phyloP scores from a whole-genome alignment of 1,140 invertebrate genomes.

The Oedothorax gibbosus region DNA sequence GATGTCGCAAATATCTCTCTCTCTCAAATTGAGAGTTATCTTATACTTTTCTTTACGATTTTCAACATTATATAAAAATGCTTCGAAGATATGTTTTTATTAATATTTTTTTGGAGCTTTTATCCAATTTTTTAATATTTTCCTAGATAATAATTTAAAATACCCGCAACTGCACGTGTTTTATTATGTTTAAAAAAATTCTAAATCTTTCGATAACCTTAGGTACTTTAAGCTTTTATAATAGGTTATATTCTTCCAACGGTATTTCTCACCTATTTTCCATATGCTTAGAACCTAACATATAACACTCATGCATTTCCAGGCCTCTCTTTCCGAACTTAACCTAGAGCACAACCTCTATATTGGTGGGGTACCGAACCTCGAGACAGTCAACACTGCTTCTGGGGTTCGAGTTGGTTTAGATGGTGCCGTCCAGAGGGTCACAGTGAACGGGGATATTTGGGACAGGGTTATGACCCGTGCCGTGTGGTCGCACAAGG shows the following conservation, averaged over 20 bases:
- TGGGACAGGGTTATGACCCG: conserved; percentile 70
- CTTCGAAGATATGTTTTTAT: background rate
- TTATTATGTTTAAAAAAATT: background rate
- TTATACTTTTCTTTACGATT: too few species aligned
- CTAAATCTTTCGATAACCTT: too few species aligned
- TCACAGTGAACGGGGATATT: conserved; percentile 82
- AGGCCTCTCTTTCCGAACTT: conserved; percentile 82
- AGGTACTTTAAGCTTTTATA: too few species aligned
- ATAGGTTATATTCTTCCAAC: too few species aligned
- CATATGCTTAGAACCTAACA: background rate
- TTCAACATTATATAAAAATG: background rate
- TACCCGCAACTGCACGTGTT: background rate
- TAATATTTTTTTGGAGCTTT: background rate
- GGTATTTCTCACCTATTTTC: background rate
- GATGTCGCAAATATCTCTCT: too few species aligned
- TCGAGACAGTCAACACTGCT: conserved; percentile 78
- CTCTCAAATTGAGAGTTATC: too few species aligned
- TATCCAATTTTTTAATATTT: background rate
- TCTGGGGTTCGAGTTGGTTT: conserved; percentile 80
- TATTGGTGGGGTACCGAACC: conserved; percentile 83
- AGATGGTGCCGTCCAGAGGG: conserved; percentile 84
- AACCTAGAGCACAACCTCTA: conserved; percentile 87
- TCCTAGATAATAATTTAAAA: background rate
- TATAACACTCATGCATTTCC: conserved; percentile 2
- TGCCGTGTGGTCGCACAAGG: conserved; percentile 68